phyloP scores from a whole-genome alignment of 64 coral and sea anemone genomes.

The Astreopora myriophthalma region DNA sequence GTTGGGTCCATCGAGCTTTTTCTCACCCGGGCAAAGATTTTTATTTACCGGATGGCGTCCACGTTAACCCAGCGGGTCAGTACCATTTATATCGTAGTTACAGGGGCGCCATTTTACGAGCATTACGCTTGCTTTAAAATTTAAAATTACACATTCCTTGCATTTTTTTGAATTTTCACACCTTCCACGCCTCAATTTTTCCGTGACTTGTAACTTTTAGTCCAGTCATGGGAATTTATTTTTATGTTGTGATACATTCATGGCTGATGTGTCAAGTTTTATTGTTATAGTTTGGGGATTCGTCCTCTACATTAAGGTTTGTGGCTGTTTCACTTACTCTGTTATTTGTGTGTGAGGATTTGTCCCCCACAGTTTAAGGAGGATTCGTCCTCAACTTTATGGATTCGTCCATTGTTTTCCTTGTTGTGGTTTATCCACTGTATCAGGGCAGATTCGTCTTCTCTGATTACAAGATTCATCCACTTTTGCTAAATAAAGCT shows the following conservation, averaged over 20 bases:
- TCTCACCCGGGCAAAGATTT: slow-evolving; percentile 17
- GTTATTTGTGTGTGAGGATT: background rate
- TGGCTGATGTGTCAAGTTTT: background rate
- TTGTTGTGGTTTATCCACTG: background rate
- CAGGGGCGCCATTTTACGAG: background rate
- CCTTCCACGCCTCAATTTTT: background rate
- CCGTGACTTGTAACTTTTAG: background rate
- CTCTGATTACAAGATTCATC: no score
- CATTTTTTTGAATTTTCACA: background rate
- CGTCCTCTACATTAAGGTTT: background rate
- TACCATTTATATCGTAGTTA: background rate
- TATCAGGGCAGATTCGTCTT: background rate
- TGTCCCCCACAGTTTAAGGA: background rate
- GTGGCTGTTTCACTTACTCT: background rate
- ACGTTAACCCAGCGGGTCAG: background rate
- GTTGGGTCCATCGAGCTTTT: slow-evolving; percentile 17
- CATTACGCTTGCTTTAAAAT: background rate
- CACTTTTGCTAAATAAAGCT: background rate
- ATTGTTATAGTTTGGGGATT: background rate
- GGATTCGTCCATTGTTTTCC: background rate
- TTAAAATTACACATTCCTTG: background rate
- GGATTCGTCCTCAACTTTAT: background rate
- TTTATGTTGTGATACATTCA: background rate
- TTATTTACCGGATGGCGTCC: slow-evolving; percentile 4
- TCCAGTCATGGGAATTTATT: no score